Evolutionary conservation across 2,888 invertebrate genomes (phyloP), one percentile per base, ranked within the genome.

Genomic region (Agrochola lychnidis): DNA sequence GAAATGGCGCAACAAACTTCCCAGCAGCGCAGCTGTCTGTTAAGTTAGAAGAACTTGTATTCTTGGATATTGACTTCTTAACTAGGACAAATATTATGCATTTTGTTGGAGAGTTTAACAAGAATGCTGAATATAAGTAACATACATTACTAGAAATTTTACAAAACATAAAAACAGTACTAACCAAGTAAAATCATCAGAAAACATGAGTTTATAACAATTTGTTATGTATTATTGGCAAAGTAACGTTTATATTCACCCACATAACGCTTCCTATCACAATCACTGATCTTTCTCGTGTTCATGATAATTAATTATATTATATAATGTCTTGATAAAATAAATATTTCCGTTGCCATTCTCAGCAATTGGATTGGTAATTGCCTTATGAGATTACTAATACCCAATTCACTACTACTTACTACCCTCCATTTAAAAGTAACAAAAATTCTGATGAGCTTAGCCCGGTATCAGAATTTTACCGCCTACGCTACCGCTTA

Each of bases 401-500:
- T 19, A 25, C 25, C 45, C 25, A 22, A 25, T 48, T 48, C 1
- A 30, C 30, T 12, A 30, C 25, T 30, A 30, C 25, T 30, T 22
- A 12, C 25, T 48, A 7, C 6, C 25, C 19, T 10, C 19, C 10
- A 64, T 25, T 10, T 45, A 25, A 45, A 0, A 59, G 59, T 30
- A n/a, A 14, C 40, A 16, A 40, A 25, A 22, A 25, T 30, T 59
- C 25, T 16, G 2, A 7, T 4, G 14, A 67, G 3, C n/a, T 53
- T 40, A 59, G 12, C 4, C 22, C 0, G 9, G 0, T 2, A 53
- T 40, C 25, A 4, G 1, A n/a, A 6, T n/a, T 30, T 53, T 14
- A 4, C 48, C 73, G 61, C 56, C 42, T 7, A 9, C 90, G 89
- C 90, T 84, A 19, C 25, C 70, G 83, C 85, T 74, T 66, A 78